Percentiles rank a stretch among this genome's conserved stretches.
Conservation (phyloP, 2,797 vertebrate species). For the Australoheros facetus region DNA sequence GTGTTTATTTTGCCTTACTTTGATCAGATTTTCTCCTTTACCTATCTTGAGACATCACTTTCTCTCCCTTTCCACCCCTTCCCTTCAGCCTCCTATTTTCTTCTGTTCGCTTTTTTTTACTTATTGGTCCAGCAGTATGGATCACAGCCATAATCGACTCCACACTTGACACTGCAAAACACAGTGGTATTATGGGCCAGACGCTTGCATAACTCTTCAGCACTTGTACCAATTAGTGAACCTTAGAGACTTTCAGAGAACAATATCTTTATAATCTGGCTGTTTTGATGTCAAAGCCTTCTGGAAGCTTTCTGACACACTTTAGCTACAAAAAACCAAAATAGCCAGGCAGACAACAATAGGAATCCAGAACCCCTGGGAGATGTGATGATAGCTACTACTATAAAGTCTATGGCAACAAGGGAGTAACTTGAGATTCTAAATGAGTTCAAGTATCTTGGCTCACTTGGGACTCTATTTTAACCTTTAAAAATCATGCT, state of each 20-base stretch:
- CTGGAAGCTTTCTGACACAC: slow-evolving; percentile 58
- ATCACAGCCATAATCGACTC: slow-evolving; percentile 8
- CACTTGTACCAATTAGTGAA: slow-evolving; percentile 57
- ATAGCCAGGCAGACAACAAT: neutral
- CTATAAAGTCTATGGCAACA: neutral
- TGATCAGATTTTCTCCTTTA: neutral
- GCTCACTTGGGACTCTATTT: too few relatives aligned
- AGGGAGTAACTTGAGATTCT: neutral
- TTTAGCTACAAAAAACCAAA: neutral
- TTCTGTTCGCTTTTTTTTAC: neutral
- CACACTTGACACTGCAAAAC: slow-evolving; percentile 24
- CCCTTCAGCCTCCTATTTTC: accelerated
- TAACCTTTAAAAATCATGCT: too few relatives aligned
- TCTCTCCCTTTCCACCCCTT: neutral
- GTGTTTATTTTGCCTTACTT: neutral
- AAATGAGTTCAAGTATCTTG: too few relatives aligned
- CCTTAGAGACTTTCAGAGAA: slow-evolving; percentile 18
- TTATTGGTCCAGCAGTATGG: neutral
- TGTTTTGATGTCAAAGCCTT: slow-evolving; percentile 58
- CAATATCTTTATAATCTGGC: slow-evolving; percentile 42
- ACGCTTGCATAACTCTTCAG: slow-evolving; percentile 40
- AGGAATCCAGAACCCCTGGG: neutral
- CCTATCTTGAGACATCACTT: neutral
- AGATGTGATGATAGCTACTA: too few relatives aligned
- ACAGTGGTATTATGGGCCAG: slow-evolving; percentile 34